These are phyloP conservation scores for Notiomystis cincta DNA, from an alignment of 2,113 vertebrate genomes.

Conservation along the genomic window DNA sequence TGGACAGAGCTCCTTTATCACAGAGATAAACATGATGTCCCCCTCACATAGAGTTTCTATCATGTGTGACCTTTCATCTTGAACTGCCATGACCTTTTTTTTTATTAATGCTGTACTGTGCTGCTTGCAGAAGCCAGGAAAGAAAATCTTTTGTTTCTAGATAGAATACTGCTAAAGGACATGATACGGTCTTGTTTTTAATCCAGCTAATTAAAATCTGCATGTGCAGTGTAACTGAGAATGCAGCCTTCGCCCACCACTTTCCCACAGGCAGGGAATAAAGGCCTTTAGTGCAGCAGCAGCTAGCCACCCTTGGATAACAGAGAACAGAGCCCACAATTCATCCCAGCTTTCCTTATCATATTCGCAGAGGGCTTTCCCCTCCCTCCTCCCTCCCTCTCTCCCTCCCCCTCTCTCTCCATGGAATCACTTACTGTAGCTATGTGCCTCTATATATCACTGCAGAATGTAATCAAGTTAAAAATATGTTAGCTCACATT, in stretches of 20 bases:
- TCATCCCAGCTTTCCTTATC: constrained; percentile 73
- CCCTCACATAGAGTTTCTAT: constrained; percentile 49
- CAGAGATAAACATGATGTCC: constrained; percentile 37
- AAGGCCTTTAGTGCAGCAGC: constrained; percentile 79
- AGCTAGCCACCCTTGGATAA: constrained; percentile 75
- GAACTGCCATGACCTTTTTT: constrained; percentile 65
- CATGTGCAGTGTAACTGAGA: constrained; percentile 75
- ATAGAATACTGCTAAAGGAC: constrained; percentile 53
- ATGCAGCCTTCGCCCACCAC: constrained; percentile 75
- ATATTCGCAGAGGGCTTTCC: constrained; percentile 14
- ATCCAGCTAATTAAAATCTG: constrained; percentile 81
- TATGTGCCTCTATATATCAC: constrained; percentile 43
- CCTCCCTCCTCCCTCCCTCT: neutral
- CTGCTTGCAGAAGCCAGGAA: constrained; percentile 54
- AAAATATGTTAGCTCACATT: constrained; percentile 44
- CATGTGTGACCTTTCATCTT: constrained; percentile 69
- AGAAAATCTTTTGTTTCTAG: constrained; percentile 75
- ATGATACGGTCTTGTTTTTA: constrained; percentile 74
- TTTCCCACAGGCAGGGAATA: constrained; percentile 83
- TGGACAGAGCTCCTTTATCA: constrained; percentile 66
- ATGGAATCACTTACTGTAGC: constrained; percentile 49
- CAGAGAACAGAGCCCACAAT: constrained; percentile 75
- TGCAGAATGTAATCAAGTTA: constrained; percentile 41
- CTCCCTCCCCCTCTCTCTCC: neutral
- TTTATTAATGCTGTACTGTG: constrained; percentile 56